These are phyloP conservation scores for Gandaritis pyraliata DNA, from an alignment of 2,888 invertebrate genomes.

Conservation along the genomic window DNA sequence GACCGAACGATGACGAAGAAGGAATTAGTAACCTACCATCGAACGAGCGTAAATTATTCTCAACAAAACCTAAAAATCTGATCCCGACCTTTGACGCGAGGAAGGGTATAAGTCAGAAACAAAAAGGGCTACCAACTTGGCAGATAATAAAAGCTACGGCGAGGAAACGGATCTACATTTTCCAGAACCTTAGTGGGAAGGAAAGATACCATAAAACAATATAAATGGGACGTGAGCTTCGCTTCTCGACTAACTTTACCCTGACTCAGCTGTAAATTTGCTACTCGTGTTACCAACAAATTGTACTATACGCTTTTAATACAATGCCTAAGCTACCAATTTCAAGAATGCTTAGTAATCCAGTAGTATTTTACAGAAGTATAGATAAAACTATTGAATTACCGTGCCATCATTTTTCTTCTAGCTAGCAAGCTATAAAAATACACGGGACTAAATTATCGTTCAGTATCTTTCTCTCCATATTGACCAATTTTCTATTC, in stretches of 20 bases:
- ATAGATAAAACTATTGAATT: too few species aligned
- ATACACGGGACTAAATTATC: too few species aligned
- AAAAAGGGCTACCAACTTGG: slow-evolving; percentile 19
- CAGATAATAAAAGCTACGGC: slow-evolving; percentile 60
- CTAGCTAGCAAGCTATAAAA: too few species aligned
- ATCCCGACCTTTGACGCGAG: background rate
- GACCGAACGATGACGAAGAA: too few species aligned
- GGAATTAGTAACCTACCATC: too few species aligned
- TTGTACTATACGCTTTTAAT: slow-evolving; percentile 31
- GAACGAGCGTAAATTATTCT: too few species aligned
- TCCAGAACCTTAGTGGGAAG: slow-evolving; percentile 63
- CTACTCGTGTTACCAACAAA: slow-evolving; percentile 48
- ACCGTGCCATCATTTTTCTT: too few species aligned
- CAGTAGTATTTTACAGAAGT: too few species aligned
- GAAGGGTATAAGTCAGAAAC: slow-evolving; percentile 9
- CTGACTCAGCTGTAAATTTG: slow-evolving; percentile 56
- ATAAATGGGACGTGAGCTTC: slow-evolving; percentile 74
- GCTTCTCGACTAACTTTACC: slow-evolving; percentile 59
- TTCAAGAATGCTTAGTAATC: background rate
- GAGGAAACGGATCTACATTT: slow-evolving; percentile 65
- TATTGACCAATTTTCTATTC: too few species aligned
- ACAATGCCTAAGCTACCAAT: slow-evolving; percentile 19
- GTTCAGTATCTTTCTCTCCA: too few species aligned
- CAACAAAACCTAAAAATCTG: background rate
- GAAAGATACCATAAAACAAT: slow-evolving; percentile 78